phyloP scores from a whole-genome alignment of 2,113 vertebrate genomes.

The Illadopsis cleaveri region DNA sequence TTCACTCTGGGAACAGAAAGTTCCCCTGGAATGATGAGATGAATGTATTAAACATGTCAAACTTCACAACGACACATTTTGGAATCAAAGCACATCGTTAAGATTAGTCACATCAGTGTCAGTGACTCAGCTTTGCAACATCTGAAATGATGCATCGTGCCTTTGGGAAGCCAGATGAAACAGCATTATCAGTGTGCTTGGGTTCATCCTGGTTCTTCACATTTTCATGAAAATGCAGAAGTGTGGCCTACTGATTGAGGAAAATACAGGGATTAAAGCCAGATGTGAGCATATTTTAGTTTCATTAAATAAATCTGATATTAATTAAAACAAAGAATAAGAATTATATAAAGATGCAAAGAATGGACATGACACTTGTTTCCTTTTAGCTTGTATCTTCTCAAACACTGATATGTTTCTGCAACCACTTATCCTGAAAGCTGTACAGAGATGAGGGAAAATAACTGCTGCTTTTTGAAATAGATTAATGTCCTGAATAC shows the following conservation, averaged over 20 bases:
- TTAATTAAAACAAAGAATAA: not conserved
- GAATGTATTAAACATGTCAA: not conserved
- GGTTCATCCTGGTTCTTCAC: not conserved
- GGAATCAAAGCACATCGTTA: not conserved
- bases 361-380: not conserved
- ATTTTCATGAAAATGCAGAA: not conserved
- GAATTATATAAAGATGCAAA: not conserved
- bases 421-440: not conserved
- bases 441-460: not conserved
- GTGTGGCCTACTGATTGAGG: not conserved
- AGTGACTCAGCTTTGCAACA: slow-evolving; percentile 20
- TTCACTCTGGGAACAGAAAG: not conserved
- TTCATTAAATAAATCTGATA: not conserved
- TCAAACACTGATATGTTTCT: not conserved
- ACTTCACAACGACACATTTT: not conserved
- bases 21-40: not conserved
- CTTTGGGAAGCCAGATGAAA: slow-evolving; percentile 16
- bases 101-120: slow-evolving; percentile 22
- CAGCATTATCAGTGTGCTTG: not conserved
- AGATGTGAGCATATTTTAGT: not conserved
- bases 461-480: not conserved
- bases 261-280: not conserved
- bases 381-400: not conserved
- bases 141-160: not conserved
- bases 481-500: not conserved